phyloP scores from a whole-genome alignment of 1,140 invertebrate genomes.

The Aphaenogaster floridana region DNA sequence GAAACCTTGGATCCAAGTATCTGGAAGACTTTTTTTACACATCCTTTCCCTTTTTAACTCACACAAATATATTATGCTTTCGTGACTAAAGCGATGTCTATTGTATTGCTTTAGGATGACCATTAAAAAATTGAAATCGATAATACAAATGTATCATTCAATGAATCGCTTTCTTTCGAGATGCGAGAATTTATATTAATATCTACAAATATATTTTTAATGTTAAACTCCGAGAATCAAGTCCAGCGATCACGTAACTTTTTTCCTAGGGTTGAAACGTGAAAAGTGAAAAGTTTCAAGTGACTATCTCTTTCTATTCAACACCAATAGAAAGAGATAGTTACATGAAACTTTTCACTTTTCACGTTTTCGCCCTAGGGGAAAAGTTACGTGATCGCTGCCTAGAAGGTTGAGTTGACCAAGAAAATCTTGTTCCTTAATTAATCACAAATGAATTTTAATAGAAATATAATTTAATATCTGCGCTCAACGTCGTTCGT shows the following conservation, averaged over 20 bases:
- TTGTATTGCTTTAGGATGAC: background rate
- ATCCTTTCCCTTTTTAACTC: background rate
- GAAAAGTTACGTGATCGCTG: no score
- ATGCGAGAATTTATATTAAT: background rate
- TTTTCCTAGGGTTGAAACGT: no score
- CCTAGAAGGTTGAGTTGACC: background rate
- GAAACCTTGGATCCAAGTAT: conserved; percentile 26
- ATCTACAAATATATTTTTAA: background rate
- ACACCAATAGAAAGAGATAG: no score
- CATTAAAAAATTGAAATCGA: background rate
- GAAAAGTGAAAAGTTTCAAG: no score
- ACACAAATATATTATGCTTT: background rate
- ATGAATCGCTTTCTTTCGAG: background rate
- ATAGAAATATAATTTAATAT: background rate
- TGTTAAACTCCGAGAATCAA: background rate
- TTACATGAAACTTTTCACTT: no score
- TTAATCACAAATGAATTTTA: conserved; percentile 24
- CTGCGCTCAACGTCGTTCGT: background rate
- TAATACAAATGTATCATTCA: background rate
- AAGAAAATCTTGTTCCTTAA: background rate
- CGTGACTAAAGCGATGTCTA: background rate
- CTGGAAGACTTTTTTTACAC: background rate
- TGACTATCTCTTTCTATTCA: no score
- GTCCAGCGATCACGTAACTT: no score
- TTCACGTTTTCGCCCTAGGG: no score